Evolutionary conservation across 2,113 vertebrate species (phyloP).

Genomic region (Apteryx mantelli): DNA sequence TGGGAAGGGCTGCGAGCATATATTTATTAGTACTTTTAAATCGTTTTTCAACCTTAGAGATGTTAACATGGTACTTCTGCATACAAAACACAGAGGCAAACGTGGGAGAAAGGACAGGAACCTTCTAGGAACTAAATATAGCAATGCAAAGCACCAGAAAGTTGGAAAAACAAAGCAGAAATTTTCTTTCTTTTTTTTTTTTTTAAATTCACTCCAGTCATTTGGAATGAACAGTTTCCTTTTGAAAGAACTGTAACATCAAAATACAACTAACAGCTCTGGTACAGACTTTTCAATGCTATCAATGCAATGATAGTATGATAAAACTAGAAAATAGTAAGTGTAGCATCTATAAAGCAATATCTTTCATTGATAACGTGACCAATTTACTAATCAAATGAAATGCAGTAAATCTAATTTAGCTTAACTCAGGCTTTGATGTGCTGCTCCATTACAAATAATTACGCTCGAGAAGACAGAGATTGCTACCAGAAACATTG

Average conservation of each 20-base stretch:
- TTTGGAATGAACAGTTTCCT: background rate
- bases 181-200: accelerated
- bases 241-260: background rate
- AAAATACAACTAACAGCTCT: background rate
- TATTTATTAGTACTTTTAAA: background rate
- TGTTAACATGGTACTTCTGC: background rate
- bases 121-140: background rate
- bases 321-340: background rate
- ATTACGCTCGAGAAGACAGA: background rate
- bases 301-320: background rate
- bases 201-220: background rate
- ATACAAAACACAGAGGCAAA: background rate
- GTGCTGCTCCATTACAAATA: background rate
- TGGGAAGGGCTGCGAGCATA: background rate
- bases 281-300: background rate
- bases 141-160: background rate
- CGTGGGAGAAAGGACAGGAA: background rate
- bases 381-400: no score
- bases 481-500: background rate
- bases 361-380: background rate
- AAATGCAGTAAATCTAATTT: background rate
- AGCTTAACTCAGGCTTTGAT: background rate
- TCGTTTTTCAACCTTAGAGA: background rate
- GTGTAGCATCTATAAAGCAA: background rate
- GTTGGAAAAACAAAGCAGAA: no score